phyloP scores from a whole-genome alignment of 1,140 invertebrate species.

The Littorina saxatilis region DNA sequence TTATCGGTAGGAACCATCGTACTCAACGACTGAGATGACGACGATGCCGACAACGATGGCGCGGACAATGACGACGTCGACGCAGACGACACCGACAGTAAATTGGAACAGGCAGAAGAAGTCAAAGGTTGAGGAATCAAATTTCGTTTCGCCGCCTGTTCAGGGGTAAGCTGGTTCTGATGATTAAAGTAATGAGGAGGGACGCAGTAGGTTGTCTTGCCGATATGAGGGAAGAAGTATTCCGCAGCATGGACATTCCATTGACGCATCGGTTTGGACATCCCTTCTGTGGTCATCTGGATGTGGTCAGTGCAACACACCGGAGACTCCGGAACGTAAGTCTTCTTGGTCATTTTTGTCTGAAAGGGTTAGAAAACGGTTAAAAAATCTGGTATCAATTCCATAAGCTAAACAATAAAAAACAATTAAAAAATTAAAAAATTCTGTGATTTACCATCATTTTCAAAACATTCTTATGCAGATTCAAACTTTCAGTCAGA shows the following conservation, averaged over 20 bases:
- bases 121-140: neutral
- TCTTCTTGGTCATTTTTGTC: too few relatives aligned
- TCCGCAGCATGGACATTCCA: neutral
- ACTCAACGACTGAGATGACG: neutral
- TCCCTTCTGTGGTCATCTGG: neutral
- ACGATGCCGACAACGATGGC: neutral
- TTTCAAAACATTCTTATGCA: too few relatives aligned
- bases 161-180: conserved; percentile 5
- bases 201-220: neutral
- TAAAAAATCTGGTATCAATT: too few relatives aligned
- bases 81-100: too few relatives aligned
- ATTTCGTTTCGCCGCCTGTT: neutral
- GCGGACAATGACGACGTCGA: neutral
- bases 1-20: neutral
- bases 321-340: too few relatives aligned
- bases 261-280: neutral
- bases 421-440: too few relatives aligned
- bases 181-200: conserved; percentile 28
- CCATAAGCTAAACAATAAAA: too few relatives aligned
- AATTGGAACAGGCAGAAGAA: neutral
- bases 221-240: conserved; percentile 1
- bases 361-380: too few relatives aligned
- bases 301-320: neutral
- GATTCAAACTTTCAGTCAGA: too few relatives aligned
- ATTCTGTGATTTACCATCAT: too few relatives aligned